phyloP scores from a whole-genome alignment of 2,113 vertebrate species.

The Dinomys branickii region DNA sequence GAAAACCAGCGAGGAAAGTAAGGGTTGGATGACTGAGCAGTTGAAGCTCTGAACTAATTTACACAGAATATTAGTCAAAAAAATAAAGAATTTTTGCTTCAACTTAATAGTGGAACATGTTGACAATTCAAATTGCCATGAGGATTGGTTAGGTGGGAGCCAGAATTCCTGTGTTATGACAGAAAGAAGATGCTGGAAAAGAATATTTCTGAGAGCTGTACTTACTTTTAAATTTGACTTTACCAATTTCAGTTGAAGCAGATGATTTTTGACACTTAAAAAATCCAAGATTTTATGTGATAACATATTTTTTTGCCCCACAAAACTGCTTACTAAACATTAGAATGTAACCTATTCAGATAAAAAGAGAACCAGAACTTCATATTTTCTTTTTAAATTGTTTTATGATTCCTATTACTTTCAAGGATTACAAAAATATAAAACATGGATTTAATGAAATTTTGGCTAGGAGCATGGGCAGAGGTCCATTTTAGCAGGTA shows the following conservation, averaged over 20 bases:
- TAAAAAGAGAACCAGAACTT: background rate
- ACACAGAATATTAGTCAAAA: constrained; percentile 65
- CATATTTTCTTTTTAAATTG: background rate
- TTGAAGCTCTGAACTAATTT: constrained; percentile 50
- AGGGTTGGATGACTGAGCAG: constrained; percentile 36
- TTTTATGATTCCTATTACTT: constrained; percentile 53
- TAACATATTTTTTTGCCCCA: background rate
- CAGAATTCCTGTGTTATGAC: constrained; percentile 68
- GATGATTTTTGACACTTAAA: constrained; percentile 68
- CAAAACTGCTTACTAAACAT: constrained; percentile 33
- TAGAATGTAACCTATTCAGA: constrained; percentile 8
- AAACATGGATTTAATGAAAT: constrained; percentile 64
- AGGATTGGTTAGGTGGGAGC: constrained; percentile 57
- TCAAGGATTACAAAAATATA: constrained; percentile 35
- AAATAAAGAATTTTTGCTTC: constrained; percentile 56
- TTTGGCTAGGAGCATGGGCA: constrained; percentile 52
- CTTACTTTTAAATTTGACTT: constrained; percentile 75
- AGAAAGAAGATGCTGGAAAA: constrained; percentile 43
- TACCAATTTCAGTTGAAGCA: constrained; percentile 46
- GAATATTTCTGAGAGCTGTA: constrained; percentile 53
- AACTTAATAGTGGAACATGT: constrained; percentile 61
- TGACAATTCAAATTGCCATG: constrained; percentile 69
- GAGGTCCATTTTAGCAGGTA: constrained; percentile 43
- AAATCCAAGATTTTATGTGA: constrained; percentile 33
- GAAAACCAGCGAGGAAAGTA: constrained; percentile 24